Percentiles rank a stretch among this genome's conserved stretches.
Conservation (phyloP, 2,888 invertebrate species). For the Antheraea yamamai region DNA sequence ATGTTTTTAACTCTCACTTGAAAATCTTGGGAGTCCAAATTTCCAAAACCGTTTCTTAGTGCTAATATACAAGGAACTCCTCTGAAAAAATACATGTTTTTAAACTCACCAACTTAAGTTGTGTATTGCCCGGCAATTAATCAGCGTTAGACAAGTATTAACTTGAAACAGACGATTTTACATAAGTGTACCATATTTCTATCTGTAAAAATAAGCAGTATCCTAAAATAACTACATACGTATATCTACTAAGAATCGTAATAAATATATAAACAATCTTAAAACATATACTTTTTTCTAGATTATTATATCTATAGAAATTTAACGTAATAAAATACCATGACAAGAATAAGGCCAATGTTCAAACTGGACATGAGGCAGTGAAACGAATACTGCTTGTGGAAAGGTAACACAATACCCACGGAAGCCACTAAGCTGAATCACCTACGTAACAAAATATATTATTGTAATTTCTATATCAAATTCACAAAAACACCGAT, state of each 20-base stretch:
- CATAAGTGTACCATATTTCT: not conserved
- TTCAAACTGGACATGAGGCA: conserved; percentile 27
- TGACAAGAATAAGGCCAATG: conserved; percentile 10
- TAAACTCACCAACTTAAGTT: no score
- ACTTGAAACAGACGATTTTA: no score
- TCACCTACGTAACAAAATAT: conserved; percentile 16
- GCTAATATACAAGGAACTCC: no score
- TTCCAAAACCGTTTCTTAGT: no score
- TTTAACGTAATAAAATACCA: conserved; percentile 2
- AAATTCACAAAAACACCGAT: not conserved
- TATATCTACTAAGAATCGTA: not conserved
- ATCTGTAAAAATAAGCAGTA: not conserved
- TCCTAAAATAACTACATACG: not conserved
- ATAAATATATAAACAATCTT: not conserved
- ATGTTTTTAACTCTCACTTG: no score
- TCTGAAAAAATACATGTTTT: no score
- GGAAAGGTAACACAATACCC: conserved; percentile 58
- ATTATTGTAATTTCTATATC: not conserved
- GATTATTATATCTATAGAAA: not conserved
- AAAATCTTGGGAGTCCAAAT: no score
- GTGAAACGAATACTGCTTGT: conserved; percentile 51
- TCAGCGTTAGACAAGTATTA: no score
- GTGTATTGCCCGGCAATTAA: no score
- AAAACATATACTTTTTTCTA: no score
- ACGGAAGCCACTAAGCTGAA: conserved; percentile 57